Base-by-base conservation (phyloP, 2,113 vertebrate species). In the Eulemur macaco region DNA sequence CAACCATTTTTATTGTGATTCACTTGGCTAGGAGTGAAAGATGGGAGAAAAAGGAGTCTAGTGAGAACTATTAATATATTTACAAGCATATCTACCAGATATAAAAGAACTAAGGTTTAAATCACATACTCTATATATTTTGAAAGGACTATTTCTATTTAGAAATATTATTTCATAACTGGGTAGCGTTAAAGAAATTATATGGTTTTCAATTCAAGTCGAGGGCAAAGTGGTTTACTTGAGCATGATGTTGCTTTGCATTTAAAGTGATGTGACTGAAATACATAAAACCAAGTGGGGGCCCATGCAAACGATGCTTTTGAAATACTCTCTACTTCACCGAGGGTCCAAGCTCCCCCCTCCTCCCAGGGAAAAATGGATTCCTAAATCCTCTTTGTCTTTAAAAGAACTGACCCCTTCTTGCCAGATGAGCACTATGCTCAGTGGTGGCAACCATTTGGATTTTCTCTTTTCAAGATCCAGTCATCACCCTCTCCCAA, bases 141-240 rank as follows among this genome's bases (percentile, higher is more conserved):
- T 34, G 34, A 88, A 89, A 52, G 2, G 31, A 90, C 12, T 18
- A 34, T 31, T 92, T 86, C n/a, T 83, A 23, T 76, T 94, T 95
- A 89, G 47, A 85, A 27, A 71, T 47, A 56, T 92, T 90, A 86
- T 76, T 95, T 95, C 82, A 29, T 45, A 90, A 81, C 52, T 60
- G 29, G 64, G 58, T 25, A 73, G 91, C 42, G 56, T 63, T 89
- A 84, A 66, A 54, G 21, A 77, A 78, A 77, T 56, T 18, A 69
- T 11, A 37, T 20, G 23, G 23, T 17, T 71, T 18, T 94, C 77
- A 81, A 69, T 60, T 69, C 21, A 89, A 68, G 54, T 2, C 0
- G 18, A 71, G 23, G 21, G 86, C 82, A 27, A 63, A 39, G 29
- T 71, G 81, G 42, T 58, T 77, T 56, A 45, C 39, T 76, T 39